Percentiles rank a stretch among this genome's conserved stretches.
These are phyloP conservation scores for Sander lucioperca DNA, from an alignment of 2,113 vertebrate genomes.

Conservation along the genomic window DNA sequence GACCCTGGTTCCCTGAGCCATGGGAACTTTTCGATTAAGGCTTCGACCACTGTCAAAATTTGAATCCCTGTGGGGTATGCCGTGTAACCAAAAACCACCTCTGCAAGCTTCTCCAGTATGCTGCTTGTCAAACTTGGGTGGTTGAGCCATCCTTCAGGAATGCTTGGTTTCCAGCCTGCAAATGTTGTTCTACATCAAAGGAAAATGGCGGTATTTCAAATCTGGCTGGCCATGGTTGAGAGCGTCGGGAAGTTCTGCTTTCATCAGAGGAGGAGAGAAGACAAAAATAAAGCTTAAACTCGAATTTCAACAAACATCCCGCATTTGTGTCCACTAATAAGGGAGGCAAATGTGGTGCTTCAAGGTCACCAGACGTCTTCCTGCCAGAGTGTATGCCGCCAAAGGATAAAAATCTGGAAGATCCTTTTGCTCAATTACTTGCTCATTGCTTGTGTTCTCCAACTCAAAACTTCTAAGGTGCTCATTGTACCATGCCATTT, in stretches of 20 bases:
- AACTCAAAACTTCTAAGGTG: not conserved
- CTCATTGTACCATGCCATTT: not conserved
- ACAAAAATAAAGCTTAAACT: no score
- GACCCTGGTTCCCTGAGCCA: slow-evolving; percentile 28
- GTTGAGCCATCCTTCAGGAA: not conserved
- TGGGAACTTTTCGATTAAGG: slow-evolving; percentile 26
- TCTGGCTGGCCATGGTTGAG: no score
- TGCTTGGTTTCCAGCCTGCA: no score
- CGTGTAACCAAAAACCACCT: not conserved
- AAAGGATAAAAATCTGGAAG: no score
- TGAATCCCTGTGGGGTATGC: not conserved
- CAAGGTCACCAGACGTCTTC: not conserved
- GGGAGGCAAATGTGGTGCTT: no score
- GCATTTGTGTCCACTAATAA: no score
- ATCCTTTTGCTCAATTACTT: not conserved
- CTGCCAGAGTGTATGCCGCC: no score
- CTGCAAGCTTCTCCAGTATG: slow-evolving; percentile 33
- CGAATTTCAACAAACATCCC: no score
- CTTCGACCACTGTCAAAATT: slow-evolving; percentile 23
- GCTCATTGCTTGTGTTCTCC: not conserved
- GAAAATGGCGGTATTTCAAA: no score
- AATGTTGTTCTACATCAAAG: no score
- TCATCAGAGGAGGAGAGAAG: not conserved
- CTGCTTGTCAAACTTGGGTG: slow-evolving; percentile 24
- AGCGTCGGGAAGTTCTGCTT: no score